Conservation (phyloP, 2,113 vertebrate species). For the Bolborhynchus lineola region DNA sequence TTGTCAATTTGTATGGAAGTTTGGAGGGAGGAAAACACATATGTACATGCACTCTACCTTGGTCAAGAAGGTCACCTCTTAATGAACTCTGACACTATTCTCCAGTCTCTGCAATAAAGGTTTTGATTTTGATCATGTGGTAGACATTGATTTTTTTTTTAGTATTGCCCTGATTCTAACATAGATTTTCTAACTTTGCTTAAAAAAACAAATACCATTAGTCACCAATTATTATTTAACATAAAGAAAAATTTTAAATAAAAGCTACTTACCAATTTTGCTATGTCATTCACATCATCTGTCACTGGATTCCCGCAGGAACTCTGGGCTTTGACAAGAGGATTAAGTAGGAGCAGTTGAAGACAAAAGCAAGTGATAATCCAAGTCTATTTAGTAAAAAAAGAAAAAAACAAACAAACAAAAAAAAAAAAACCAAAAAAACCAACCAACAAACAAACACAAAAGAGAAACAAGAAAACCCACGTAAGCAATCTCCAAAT, state of each 20-base stretch:
- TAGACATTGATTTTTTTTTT: background rate
- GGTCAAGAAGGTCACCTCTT: background rate
- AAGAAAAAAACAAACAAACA: background rate
- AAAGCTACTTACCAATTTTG: constrained; percentile 75
- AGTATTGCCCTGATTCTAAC: background rate
- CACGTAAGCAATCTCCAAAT: background rate
- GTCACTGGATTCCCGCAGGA: constrained; percentile 79
- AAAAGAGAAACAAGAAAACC: background rate
- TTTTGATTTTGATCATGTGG: background rate
- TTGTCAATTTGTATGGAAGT: background rate
- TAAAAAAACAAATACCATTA: background rate
- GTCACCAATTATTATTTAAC: background rate
- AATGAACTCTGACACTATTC: background rate
- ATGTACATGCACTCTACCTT: background rate
- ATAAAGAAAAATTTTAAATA: background rate
- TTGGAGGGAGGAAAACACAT: background rate
- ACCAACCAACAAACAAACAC: background rate
- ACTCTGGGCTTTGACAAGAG: constrained; percentile 75
- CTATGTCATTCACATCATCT: constrained; percentile 83
- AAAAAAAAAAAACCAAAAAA: constrained; percentile 11
- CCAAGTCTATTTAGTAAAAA: constrained; percentile 74
- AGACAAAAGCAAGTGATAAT: constrained; percentile 86
- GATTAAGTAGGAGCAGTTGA: constrained; percentile 79
- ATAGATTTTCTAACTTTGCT: background rate
- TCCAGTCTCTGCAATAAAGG: background rate